phyloP scores from a whole-genome alignment of 2,888 invertebrate species.

The Drosophila austrosaltans region DNA sequence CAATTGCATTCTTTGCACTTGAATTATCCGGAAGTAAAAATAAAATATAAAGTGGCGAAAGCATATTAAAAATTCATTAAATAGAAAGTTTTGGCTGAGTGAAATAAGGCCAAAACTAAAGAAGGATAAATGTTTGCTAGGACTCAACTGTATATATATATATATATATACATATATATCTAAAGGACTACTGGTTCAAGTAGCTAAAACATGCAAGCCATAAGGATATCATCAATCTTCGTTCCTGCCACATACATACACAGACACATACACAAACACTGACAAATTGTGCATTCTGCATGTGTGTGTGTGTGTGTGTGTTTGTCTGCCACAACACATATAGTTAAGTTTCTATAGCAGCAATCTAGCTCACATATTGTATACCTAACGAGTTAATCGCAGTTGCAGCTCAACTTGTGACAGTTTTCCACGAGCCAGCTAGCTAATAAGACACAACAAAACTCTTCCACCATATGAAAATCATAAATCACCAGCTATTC shows the following conservation, averaged over 20 bases:
- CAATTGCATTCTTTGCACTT: slow-evolving; percentile 48
- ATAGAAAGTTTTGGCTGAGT: slow-evolving; percentile 51
- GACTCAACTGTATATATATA: slow-evolving; percentile 19
- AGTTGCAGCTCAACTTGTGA: slow-evolving; percentile 63
- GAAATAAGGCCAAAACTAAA: slow-evolving; percentile 39
- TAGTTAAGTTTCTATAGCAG: slow-evolving; percentile 26
- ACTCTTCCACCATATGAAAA: slow-evolving; percentile 48
- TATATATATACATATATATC: slow-evolving; percentile 7
- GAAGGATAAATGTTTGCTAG: slow-evolving; percentile 59
- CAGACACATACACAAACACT: slow-evolving; percentile 14
- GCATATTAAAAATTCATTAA: slow-evolving; percentile 74
- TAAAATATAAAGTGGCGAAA: slow-evolving; percentile 37
- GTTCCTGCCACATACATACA: slow-evolving; percentile 55
- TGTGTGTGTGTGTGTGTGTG: slow-evolving; percentile 27
- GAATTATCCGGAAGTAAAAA: slow-evolving; percentile 9
- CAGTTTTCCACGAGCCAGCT: slow-evolving; percentile 52
- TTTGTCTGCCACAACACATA: slow-evolving; percentile 46
- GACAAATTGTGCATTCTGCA: slow-evolving; percentile 51
- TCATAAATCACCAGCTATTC: slow-evolving; percentile 65
- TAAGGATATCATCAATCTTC: slow-evolving; percentile 67
- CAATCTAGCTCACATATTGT: slow-evolving; percentile 44
- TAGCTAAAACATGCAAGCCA: slow-evolving; percentile 52
- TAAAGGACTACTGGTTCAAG: slow-evolving; percentile 44
- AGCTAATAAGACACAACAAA: slow-evolving; percentile 62
- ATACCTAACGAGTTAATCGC: slow-evolving; percentile 65